These are phyloP conservation scores for Etheostoma spectabile DNA, from an alignment of 2,113 vertebrate species.

Conservation along the genomic window DNA sequence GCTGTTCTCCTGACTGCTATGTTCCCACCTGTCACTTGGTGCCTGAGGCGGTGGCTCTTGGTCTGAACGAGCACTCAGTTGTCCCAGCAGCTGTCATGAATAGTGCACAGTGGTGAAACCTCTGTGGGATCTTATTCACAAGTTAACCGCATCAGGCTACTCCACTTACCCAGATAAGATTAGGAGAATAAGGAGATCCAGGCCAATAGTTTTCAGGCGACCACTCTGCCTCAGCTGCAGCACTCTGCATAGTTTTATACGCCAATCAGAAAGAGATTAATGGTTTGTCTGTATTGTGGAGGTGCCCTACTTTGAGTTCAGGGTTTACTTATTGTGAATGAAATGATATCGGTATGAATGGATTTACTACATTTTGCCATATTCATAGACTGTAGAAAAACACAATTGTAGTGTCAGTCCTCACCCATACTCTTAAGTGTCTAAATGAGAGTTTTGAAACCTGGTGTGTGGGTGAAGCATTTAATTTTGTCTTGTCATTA, in stretches of 20 bases:
- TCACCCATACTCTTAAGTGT: background rate
- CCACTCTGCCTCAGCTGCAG: constrained; percentile 20
- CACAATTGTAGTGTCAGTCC: background rate
- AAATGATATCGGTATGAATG: background rate
- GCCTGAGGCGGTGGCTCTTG: background rate
- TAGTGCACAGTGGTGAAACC: constrained; percentile 37
- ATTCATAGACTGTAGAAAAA: background rate
- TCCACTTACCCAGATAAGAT: constrained; percentile 67
- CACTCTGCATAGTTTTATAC: background rate
- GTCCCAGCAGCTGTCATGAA: constrained; percentile 39
- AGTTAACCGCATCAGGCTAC: constrained; percentile 40
- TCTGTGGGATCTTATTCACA: constrained; percentile 54
- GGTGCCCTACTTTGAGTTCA: constrained; percentile 7
- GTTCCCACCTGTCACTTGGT: constrained; percentile 30
- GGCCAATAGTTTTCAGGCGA: constrained; percentile 30
- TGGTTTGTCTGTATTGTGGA: background rate
- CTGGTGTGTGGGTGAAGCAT: background rate
- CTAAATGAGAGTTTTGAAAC: background rate
- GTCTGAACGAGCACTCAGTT: background rate
- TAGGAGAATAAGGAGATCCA: constrained; percentile 45
- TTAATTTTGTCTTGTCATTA: background rate
- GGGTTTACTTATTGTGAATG: background rate
- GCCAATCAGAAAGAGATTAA: constrained; percentile 2
- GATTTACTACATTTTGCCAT: background rate
- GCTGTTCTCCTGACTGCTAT: background rate